phyloP scores from a whole-genome alignment of 1,140 invertebrate species.

The Drosophila yakuba region DNA sequence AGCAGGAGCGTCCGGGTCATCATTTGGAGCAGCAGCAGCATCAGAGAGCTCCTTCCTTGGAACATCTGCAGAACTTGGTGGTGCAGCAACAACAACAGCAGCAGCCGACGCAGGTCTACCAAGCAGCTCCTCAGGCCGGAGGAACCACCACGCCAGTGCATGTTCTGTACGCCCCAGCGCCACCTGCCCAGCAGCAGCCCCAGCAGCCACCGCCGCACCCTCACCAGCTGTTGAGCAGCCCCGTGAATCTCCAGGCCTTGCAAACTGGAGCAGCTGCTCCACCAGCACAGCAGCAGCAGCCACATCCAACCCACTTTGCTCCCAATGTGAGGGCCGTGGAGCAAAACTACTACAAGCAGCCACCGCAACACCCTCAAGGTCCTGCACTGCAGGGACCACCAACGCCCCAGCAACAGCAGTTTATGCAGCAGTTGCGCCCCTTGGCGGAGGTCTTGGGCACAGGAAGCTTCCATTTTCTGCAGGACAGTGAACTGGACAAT shows the following conservation, averaged over 20 bases:
- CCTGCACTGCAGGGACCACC: slow-evolving; percentile 46
- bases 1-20: slow-evolving; percentile 32
- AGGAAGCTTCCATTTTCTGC: slow-evolving; percentile 90
- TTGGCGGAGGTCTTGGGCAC: slow-evolving; percentile 89
- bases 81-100: slow-evolving; percentile 40
- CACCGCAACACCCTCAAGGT: slow-evolving; percentile 85
- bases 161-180: slow-evolving; percentile 78
- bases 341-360: slow-evolving; percentile 86
- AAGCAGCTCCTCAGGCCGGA: slow-evolving; percentile 39
- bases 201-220: slow-evolving; percentile 49
- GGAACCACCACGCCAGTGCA: slow-evolving; percentile 78
- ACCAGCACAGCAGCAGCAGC: slow-evolving; percentile 38
- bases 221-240: slow-evolving; percentile 70
- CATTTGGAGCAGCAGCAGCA: slow-evolving; percentile 48
- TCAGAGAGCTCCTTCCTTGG: slow-evolving; percentile 40
- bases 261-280: slow-evolving; percentile 47
- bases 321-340: slow-evolving; percentile 87
- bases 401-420: slow-evolving; percentile 68
- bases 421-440: slow-evolving; percentile 86
- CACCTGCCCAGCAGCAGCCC: slow-evolving; percentile 68
- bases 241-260: slow-evolving; percentile 76
- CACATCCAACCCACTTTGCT: slow-evolving; percentile 60
- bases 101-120: slow-evolving; percentile 36
- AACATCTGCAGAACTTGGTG: slow-evolving; percentile 43
- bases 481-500: slow-evolving; percentile 91